Evolutionary conservation across 1,140 invertebrate genomes (phyloP).

Genomic region (Lutraria rhynchaena): DNA sequence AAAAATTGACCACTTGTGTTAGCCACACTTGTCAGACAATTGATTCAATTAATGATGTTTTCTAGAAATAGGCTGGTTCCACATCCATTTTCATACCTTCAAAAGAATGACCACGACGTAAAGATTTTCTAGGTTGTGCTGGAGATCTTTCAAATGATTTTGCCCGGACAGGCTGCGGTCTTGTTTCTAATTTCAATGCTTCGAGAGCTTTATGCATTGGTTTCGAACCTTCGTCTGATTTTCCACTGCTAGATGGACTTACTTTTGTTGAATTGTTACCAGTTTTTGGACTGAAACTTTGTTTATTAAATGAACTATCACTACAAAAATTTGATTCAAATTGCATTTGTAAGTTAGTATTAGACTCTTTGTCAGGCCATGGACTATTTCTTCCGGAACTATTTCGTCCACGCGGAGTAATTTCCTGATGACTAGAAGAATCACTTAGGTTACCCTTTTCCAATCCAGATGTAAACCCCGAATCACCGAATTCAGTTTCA

Average conservation of each 20-base stretch:
- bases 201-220: constrained; percentile 7
- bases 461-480: constrained; percentile 42
- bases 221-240: constrained; percentile 13
- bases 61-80: constrained; percentile 47
- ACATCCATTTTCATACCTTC: constrained; percentile 18
- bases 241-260: background rate
- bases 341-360: constrained; percentile 1
- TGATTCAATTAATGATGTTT: too few species aligned
- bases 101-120: constrained; percentile 39
- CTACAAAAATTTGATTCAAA: constrained; percentile 54
- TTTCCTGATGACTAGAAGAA: constrained; percentile 38
- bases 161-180: constrained; percentile 16
- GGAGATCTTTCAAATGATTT: constrained; percentile 49
- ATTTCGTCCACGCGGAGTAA: constrained; percentile 1
- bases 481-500: constrained; percentile 38
- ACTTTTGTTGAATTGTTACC: background rate
- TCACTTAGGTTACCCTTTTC: constrained; percentile 28
- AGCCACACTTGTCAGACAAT: too few species aligned
- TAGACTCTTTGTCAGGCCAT: constrained; percentile 5
- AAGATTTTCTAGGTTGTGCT: background rate
- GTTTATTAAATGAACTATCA: background rate
- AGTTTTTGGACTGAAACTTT: background rate
- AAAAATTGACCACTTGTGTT: too few species aligned
- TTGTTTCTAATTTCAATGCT: constrained; percentile 3
- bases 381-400: constrained; percentile 14